Conservation (phyloP, 2,113 vertebrate species). For the Amazona vittata region DNA sequence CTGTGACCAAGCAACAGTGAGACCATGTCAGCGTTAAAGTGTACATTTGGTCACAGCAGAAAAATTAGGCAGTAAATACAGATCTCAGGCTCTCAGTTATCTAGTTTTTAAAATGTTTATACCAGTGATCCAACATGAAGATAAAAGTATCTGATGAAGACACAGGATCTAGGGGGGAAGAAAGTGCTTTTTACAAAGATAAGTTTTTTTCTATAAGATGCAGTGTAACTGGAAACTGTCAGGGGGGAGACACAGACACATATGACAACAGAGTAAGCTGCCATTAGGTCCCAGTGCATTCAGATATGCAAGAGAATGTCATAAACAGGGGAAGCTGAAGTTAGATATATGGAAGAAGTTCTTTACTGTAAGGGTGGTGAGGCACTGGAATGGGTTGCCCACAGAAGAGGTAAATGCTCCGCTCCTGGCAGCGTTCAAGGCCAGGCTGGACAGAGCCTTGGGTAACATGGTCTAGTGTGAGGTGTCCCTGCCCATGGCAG, state of each 20-base stretch:
- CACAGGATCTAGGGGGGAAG: neutral
- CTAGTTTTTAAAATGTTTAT: neutral
- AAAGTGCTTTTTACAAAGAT: neutral
- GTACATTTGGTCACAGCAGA: rapidly evolving
- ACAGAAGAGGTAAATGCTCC: neutral
- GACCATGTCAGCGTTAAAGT: no score
- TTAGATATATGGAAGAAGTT: neutral
- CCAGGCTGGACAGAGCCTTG: neutral
- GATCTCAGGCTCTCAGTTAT: neutral
- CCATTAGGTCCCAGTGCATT: neutral
- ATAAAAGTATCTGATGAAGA: neutral
- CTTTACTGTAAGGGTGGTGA: neutral
- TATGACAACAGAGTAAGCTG: rapidly evolving
- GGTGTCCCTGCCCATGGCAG: neutral
- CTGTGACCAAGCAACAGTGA: no score
- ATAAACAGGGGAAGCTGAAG: neutral
- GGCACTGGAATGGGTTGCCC: neutral
- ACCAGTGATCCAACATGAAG: neutral
- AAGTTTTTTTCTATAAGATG: neutral
- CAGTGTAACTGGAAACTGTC: neutral
- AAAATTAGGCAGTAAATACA: neutral
- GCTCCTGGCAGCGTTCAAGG: neutral
- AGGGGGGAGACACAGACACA: neutral
- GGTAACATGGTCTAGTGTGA: neutral
- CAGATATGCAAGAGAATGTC: neutral